Evolutionary conservation across 1,140 invertebrate species (phyloP), one percentile per base, ranked within the genome.

Genomic region (Apis mellifera): DNA sequence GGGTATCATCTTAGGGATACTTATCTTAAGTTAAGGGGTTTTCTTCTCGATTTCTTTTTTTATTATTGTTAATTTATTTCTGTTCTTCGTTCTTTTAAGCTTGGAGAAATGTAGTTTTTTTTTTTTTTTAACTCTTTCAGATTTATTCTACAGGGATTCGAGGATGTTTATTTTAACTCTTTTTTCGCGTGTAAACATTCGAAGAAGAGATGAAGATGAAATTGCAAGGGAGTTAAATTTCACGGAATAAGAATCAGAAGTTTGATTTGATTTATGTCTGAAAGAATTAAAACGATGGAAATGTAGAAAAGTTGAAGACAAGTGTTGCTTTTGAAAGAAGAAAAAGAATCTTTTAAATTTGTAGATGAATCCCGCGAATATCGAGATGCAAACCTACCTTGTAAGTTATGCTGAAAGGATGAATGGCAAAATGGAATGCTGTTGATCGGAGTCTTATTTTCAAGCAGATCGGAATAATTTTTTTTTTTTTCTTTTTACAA

Each of bases 381-480:
- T 52, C 66, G n/a, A 60, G 75, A 70, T 32, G 52, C 68, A 72
- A 50, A 81, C 78, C 78, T 81, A 81, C 78, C 78, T 81, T 74
- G 32, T 32, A 26, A 78, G 4, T 54, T 52, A 79, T 19, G 59
- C 32, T 66, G 78, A 74, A 81, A 48, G 48, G 70, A 75, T 81
- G 71, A 75, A 57, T 57, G 71, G 60, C 78, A 65, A 65, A 75
- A 64, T 66, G 70, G 71, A 81, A 55, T 75, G 62, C 7, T 55
- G 50, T 72, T 64, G 50, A 64, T 79, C 50, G 59, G 50, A 64
- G 69, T 60, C 54, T 57, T 59, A 69, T 69, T 78, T 48, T 78
- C 52, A 54, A 75, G 26, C 74, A 52, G 50, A 66, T 52, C 23
- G 26, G 50, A 71, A 54, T 52, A 71, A n/a, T n/a, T n/a, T 54